Evolutionary conservation across 1,140 invertebrate genomes (phyloP).

Genomic region (Brachionus angularis): DNA sequence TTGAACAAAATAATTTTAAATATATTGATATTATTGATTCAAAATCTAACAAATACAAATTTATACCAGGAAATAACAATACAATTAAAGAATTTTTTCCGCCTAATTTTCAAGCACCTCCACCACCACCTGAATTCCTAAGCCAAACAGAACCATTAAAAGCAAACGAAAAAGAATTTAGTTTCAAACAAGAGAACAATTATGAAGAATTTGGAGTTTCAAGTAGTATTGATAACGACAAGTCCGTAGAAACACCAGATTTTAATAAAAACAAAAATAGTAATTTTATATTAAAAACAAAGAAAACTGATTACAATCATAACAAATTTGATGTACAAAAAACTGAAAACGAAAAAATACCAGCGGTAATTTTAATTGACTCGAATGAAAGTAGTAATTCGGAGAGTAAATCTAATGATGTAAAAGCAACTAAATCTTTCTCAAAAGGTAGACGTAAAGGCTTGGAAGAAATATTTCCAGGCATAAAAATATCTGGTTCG

Average conservation of each 20-base stretch:
- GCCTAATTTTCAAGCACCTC: neutral
- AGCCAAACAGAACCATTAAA: no score
- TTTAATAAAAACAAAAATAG: neutral
- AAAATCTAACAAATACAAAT: slow-evolving; percentile 11
- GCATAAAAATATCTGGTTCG: slow-evolving; percentile 3
- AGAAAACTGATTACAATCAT: neutral
- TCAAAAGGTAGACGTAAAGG: slow-evolving; percentile 20
- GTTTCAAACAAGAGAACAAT: no score
- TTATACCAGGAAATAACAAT: slow-evolving; percentile 10
- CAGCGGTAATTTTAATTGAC: slow-evolving; percentile 19
- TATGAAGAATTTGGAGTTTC: neutral
- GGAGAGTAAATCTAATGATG: slow-evolving; percentile 9
- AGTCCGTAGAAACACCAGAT: neutral
- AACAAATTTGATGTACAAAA: no score
- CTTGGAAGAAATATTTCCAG: slow-evolving; percentile 29
- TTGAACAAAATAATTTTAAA: slow-evolving; percentile 1
- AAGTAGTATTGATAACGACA: neutral
- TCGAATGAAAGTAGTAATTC: no score
- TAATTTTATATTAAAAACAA: slow-evolving; percentile 26
- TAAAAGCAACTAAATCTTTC: slow-evolving; percentile 13
- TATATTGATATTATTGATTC: slow-evolving; percentile 21
- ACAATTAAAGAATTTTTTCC: neutral
- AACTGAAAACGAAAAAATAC: slow-evolving; percentile 2
- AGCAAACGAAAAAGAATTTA: no score
- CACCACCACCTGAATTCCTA: neutral